These are phyloP conservation scores for Osmerus eperlanus DNA, from an alignment of 2,113 vertebrate genomes.

Conservation along the genomic window DNA sequence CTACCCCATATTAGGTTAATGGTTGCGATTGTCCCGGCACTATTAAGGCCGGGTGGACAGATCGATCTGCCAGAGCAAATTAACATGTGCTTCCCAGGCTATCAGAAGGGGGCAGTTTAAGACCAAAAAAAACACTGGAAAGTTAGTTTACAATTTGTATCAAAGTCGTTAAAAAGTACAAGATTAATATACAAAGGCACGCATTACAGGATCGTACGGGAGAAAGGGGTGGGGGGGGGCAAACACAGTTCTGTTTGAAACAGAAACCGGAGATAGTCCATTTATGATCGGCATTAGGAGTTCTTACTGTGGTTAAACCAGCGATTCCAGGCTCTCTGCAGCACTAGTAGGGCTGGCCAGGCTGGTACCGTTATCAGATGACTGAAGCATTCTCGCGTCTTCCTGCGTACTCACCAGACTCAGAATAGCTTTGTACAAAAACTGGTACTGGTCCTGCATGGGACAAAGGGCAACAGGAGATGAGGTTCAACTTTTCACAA, in stretches of 20 bases:
- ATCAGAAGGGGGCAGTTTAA: constrained; percentile 43
- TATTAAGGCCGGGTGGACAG: too few species aligned
- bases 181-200: constrained; percentile 86
- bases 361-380: constrained; percentile 81
- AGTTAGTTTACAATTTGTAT: constrained; percentile 73
- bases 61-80: too few species aligned
- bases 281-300: too few species aligned
- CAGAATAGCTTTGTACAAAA: constrained; percentile 94
- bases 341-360: constrained; percentile 72
- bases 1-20: too few species aligned
- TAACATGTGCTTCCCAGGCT: too few species aligned
- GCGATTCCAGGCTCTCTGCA: constrained; percentile 89
- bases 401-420: constrained; percentile 88
- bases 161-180: constrained; percentile 71
- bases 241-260: too few species aligned
- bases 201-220: constrained; percentile 70
- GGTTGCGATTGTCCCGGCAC: too few species aligned
- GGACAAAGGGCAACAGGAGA: constrained; percentile 24
- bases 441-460: constrained; percentile 90
- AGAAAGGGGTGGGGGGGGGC: too few species aligned
- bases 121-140: constrained; percentile 34
- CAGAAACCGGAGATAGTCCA: too few species aligned
- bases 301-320: constrained; percentile 75
- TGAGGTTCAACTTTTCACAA: background rate
- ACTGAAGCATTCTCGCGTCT: constrained; percentile 80